Evolutionary conservation across 2,888 invertebrate genomes (phyloP).

Genomic region (Merodon equestris): DNA sequence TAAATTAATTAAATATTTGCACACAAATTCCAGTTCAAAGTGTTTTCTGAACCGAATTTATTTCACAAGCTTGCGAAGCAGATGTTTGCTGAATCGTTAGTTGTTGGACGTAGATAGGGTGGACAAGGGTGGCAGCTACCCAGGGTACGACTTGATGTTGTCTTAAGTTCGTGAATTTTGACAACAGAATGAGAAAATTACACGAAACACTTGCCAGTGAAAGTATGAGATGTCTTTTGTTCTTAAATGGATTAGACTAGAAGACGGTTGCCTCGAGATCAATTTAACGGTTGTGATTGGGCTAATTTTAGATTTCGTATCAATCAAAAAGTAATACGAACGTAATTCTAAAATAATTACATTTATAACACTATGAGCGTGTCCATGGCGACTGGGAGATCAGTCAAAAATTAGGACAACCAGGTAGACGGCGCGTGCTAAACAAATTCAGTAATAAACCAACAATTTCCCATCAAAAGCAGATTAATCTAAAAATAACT

Average conservation of each 20-base stretch:
- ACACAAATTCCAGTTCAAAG: conserved; percentile 63
- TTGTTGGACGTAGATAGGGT: conserved; percentile 19
- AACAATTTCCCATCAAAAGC: no score
- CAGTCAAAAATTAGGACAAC: no score
- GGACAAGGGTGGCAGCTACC: no score
- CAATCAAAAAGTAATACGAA: no score
- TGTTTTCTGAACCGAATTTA: conserved; percentile 54
- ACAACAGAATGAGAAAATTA: conserved; percentile 43
- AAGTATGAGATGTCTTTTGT: conserved; percentile 23
- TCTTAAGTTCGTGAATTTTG: conserved; percentile 5
- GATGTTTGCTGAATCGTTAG: conserved; percentile 36
- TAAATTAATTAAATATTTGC: conserved; percentile 68
- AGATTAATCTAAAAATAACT: no score
- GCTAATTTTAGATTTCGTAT: no score
- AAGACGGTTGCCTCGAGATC: no score
- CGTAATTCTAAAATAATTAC: no score
- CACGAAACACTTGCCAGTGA: conserved; percentile 29
- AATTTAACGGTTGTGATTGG: no score
- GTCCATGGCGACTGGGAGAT: no score
- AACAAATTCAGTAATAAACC: not conserved
- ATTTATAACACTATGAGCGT: no score
- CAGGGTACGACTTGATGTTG: not conserved
- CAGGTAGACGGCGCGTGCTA: no score
- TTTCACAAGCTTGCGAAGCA: conserved; percentile 39
- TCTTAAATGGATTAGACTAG: not conserved